Evolutionary conservation across 2,888 invertebrate species (phyloP), one percentile per base, ranked within the genome.

Genomic region (Ctenicera cuprea): DNA sequence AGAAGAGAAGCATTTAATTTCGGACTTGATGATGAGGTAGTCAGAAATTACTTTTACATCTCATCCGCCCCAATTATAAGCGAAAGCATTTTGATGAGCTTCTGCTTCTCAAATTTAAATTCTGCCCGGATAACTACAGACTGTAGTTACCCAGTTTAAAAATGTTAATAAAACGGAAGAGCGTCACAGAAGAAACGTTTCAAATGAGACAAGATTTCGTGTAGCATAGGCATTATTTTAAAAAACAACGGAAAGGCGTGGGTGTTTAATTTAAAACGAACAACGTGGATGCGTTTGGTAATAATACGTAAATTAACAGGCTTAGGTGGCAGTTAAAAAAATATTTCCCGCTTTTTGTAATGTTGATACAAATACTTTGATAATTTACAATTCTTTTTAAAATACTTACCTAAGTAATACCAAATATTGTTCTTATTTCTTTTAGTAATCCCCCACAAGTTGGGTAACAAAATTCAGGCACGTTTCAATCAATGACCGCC

Each of bases 81-180:
- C 59, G 59, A 59, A 54, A 59, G 38, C 59, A n/a, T 59, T 20
- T 59, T 59, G 59, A 59, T 38, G 59, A 59, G 38, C 38, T 22
- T 59, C 54, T 54, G 33, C 54, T 54, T 54, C 54, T 54, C 54
- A 54, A 54, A 33, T 54, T 54, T 54, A 54, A 54, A 54, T 54
- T 54, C 30, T 30, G 7, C 33, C 54, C 3, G 54, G 1, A 16
- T 33, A 54, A 33, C 50, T 26, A 20, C 43, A 1, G 14, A 20
- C 12, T 20, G 16, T 18, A 48, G 16, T 5, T 12, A 12, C 22
- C 22, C 22, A 11, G 7, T 50, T 50, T 50, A 50, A 22, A 50
- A 50, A 20, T 12, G 9, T 50, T 50, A 50, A 50, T 50, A 20
- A 50, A 50, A 50, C 18, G 18, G 18, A 48, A 18, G 16, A 20